Evolutionary conservation across 2,888 invertebrate genomes (phyloP).

Genomic region (Hirtodrosophila histrioides): DNA sequence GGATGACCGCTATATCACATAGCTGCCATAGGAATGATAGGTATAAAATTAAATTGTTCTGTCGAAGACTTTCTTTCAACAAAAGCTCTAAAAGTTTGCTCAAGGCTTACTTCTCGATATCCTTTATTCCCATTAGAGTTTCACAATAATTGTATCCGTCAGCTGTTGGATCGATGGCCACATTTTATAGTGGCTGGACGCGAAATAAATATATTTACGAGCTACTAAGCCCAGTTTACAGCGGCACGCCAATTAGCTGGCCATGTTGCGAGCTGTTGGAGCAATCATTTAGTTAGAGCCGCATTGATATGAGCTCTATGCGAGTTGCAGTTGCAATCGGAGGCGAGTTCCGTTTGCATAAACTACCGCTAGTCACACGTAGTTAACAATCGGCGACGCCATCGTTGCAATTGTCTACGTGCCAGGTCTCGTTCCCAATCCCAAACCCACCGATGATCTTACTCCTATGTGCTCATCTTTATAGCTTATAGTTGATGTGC

Average conservation of each 20-base stretch:
- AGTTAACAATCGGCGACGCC: conserved; percentile 55
- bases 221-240: neutral
- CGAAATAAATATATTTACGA: neutral
- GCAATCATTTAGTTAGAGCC: neutral
- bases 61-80: too few relatives aligned
- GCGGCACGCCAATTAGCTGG: neutral
- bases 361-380: conserved; percentile 28
- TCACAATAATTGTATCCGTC: too few relatives aligned
- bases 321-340: conserved; percentile 1
- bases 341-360: conserved; percentile 62
- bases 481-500: conserved; percentile 35
- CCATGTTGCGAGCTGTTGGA: neutral
- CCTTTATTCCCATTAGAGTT: too few relatives aligned
- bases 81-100: too few relatives aligned
- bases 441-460: conserved; percentile 21
- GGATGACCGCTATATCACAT: too few relatives aligned
- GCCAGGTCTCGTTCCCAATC: conserved; percentile 9
- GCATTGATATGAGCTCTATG: conserved; percentile 3
- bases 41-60: too few relatives aligned
- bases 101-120: too few relatives aligned
- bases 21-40: too few relatives aligned
- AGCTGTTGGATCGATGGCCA: too few relatives aligned
- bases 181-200: too few relatives aligned
- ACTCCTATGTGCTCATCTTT: conserved; percentile 57
- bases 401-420: conserved; percentile 41